Percentiles rank a stretch among this genome's conserved stretches.
Evolutionary conservation across 92 coral and sea anemone species (phyloP).

Genomic region (Epizoanthus scotinus): DNA sequence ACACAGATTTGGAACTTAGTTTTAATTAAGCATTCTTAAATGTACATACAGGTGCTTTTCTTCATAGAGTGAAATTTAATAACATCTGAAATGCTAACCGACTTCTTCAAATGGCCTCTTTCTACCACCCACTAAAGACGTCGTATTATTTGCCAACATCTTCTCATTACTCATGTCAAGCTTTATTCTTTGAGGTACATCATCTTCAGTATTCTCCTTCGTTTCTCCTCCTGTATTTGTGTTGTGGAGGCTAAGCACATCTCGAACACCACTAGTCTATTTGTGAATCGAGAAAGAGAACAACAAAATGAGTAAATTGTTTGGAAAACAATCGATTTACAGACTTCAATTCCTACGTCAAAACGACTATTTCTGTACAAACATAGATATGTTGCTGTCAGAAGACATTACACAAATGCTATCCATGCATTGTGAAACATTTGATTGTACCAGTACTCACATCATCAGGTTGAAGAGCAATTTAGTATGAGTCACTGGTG

Average conservation of each 20-base stretch:
- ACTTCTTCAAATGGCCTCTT: slow-evolving; percentile 60
- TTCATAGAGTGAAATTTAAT: background rate
- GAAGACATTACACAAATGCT: too few relatives aligned
- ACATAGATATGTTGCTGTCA: too few relatives aligned
- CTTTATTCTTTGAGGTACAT: slow-evolving; percentile 2
- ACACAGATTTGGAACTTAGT: too few relatives aligned
- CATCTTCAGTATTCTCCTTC: slow-evolving; percentile 1
- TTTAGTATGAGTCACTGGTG: too few relatives aligned
- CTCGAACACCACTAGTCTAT: slow-evolving; percentile 67
- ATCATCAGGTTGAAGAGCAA: too few relatives aligned
- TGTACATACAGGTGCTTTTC: background rate
- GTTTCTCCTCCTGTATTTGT: background rate
- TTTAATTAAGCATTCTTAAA: too few relatives aligned
- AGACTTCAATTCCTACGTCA: too few relatives aligned
- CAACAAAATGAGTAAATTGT: background rate
- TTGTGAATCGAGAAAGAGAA: background rate
- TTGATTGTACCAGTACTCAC: too few relatives aligned
- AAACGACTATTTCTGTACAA: too few relatives aligned
- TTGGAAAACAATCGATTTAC: too few relatives aligned
- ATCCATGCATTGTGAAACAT: too few relatives aligned
- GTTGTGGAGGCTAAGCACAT: background rate
- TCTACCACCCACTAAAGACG: slow-evolving; percentile 3
- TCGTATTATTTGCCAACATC: slow-evolving; percentile 1
- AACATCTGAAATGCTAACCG: slow-evolving; percentile 1
- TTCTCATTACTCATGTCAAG: background rate